These are phyloP conservation scores for Drosophila peninsularis DNA, from an alignment of 2,888 invertebrate species.

Conservation along the genomic window DNA sequence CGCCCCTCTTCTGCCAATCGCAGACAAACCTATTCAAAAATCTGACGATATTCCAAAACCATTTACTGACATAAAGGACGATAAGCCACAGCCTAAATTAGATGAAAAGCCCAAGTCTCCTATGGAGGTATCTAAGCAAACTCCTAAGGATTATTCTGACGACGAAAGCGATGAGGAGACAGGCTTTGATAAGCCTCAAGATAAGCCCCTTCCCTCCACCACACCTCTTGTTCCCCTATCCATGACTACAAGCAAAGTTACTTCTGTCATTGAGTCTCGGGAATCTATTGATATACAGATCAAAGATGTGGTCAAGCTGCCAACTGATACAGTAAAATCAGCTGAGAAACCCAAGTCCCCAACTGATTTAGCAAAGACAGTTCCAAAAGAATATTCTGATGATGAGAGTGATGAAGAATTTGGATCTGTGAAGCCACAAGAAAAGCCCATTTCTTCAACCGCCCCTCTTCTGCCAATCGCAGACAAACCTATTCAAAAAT, in stretches of 20 bases:
- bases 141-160: slow-evolving; percentile 7
- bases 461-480: slow-evolving; percentile 4
- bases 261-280: slow-evolving; percentile 2
- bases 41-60: slow-evolving; percentile 9
- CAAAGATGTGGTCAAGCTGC: slow-evolving; percentile 10
- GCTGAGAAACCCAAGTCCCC: slow-evolving; percentile 1
- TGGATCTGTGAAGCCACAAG: slow-evolving; percentile 2
- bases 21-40: neutral
- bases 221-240: neutral
- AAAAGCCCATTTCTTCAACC: neutral
- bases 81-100: neutral
- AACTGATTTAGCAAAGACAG: neutral
- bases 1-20: neutral
- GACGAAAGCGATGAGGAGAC: slow-evolving; percentile 11
- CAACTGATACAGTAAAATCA: slow-evolving; percentile 1
- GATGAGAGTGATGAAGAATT: slow-evolving; percentile 22
- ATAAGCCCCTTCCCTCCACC: neutral
- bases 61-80: neutral
- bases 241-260: neutral
- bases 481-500: slow-evolving; percentile 2
- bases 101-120: slow-evolving; percentile 14
- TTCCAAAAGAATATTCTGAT: slow-evolving; percentile 1
- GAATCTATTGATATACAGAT: slow-evolving; percentile 5
- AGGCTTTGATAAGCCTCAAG: slow-evolving; percentile 7
- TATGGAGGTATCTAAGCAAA: neutral